Evolutionary conservation across 2,113 vertebrate species (phyloP).

Genomic region (Tamias sibiricus): DNA sequence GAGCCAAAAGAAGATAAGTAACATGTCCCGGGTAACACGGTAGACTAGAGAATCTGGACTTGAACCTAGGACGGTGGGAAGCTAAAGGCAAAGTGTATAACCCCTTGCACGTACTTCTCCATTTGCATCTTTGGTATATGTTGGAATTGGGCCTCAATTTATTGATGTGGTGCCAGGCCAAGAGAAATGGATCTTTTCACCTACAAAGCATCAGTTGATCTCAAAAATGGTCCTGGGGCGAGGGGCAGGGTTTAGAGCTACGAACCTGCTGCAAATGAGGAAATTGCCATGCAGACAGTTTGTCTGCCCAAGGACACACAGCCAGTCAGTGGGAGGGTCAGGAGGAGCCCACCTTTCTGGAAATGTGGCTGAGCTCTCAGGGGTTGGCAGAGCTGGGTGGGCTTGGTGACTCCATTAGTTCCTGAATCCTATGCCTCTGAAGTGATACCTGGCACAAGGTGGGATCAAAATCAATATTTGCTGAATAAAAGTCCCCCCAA

Average conservation of each 20-base stretch:
- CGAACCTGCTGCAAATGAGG: not conserved
- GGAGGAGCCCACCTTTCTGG: not conserved
- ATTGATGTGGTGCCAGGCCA: not conserved
- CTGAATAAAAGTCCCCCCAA: not conserved
- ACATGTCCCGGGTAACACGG: not conserved
- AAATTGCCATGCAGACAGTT: not conserved
- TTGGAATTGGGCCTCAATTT: not conserved
- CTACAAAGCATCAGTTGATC: not conserved
- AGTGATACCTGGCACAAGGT: fast-evolving
- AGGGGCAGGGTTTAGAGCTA: not conserved
- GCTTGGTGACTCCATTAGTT: fast-evolving
- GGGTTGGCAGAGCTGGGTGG: not conserved
- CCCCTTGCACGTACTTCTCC: fast-evolving
- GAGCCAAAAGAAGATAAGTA: not conserved
- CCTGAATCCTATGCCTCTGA: not conserved
- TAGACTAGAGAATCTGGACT: not conserved
- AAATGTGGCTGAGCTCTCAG: fast-evolving
- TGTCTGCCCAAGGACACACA: fast-evolving
- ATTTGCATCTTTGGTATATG: no score
- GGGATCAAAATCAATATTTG: not conserved
- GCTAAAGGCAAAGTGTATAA: not conserved
- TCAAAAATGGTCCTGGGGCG: not conserved
- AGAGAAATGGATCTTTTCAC: not conserved
- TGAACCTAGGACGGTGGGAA: not conserved
- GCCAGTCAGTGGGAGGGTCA: not conserved